Evolutionary conservation across 1,140 invertebrate species (phyloP), one percentile per base, ranked within the genome.

Genomic region (Brachionus rubens): DNA sequence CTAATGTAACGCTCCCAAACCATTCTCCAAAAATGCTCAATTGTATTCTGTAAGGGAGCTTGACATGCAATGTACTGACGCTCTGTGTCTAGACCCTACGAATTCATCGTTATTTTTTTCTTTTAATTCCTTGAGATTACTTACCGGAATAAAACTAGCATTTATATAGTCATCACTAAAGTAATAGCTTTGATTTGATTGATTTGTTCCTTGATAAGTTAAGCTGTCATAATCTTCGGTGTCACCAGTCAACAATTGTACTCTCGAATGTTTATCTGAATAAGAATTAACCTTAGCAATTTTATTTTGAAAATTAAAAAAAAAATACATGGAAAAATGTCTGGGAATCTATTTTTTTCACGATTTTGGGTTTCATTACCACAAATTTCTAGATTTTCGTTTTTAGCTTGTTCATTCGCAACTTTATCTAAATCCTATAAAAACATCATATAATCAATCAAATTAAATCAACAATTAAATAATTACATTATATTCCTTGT

Each of bases 1-100:
- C 94, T 98, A 0, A 94, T 97, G 84, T 99, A 98, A 82, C 98
- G 94, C 82, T 99, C 96, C 96, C 96, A 99, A 12, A 99, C 86
- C 96, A 98, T 98, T 78, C 96, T 88, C 97, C 97, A 99, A 80
- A 99, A 95, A 82, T 99, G 96, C 79, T 96, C 93, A 0, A 93
- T 93, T 0, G 97, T 99, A 79, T 98, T 93, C 30, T 90, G 89
- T 14, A 98, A 85, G 0, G 97, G 96, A 9, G 94, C 96, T 86
- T 99, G 97, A 9, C 96, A 97, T 0, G 96, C 96, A 77, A 99
- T 96, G 81, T 99, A 99, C 3, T 94, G 94, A 77, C 16, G 28
- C 4, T 48, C 14, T 6, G 21, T 46, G 2, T 67, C 21, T 46
- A 67, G 16, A 46, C 62, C 62, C 62, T 59, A 2, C 24, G 28